phyloP scores from a whole-genome alignment of 2,888 invertebrate genomes.

The Timema podura region DNA sequence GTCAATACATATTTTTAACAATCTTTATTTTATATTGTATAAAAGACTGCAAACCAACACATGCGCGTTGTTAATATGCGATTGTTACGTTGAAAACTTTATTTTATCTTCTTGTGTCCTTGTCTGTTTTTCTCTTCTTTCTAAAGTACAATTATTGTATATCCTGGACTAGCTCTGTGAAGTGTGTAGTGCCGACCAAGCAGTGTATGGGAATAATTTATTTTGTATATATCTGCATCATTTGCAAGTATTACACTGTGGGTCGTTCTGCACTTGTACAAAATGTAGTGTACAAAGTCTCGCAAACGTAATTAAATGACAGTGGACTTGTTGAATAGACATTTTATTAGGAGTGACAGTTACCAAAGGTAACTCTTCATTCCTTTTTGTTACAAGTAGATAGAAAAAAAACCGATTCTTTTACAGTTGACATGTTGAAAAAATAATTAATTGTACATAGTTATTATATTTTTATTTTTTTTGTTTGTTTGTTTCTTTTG shows the following conservation, averaged over 20 bases:
- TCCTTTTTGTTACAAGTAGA: slow-evolving; percentile 32
- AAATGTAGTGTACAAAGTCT: slow-evolving; percentile 22
- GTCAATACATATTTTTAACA: slow-evolving; percentile 21
- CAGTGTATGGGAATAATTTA: slow-evolving; percentile 29
- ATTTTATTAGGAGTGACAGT: slow-evolving; percentile 28
- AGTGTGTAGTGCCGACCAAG: not conserved
- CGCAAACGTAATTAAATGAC: slow-evolving; percentile 13
- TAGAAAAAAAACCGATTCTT: slow-evolving; percentile 26
- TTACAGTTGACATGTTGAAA: slow-evolving; percentile 28
- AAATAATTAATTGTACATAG: slow-evolving; percentile 28
- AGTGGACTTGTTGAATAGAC: slow-evolving; percentile 28
- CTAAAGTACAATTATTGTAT: slow-evolving; percentile 13
- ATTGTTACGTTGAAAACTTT: slow-evolving; percentile 7
- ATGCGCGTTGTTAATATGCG: slow-evolving; percentile 12
- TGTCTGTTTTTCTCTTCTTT: slow-evolving; percentile 19
- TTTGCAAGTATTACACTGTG: slow-evolving; percentile 27
- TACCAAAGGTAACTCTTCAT: slow-evolving; percentile 26
- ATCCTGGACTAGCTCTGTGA: not conserved
- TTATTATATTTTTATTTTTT: slow-evolving; percentile 23
- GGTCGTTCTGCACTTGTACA: slow-evolving; percentile 26
- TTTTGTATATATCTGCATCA: slow-evolving; percentile 30
- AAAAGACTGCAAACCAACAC: slow-evolving; percentile 28
- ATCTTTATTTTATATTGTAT: slow-evolving; percentile 19
- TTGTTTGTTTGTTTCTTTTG: slow-evolving; percentile 22
- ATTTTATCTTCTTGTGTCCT: slow-evolving; percentile 15